Percentiles rank a stretch among this genome's conserved stretches.
These are phyloP conservation scores for Malachius bipustulatus DNA, from an alignment of 2,888 invertebrate genomes.

Conservation along the genomic window DNA sequence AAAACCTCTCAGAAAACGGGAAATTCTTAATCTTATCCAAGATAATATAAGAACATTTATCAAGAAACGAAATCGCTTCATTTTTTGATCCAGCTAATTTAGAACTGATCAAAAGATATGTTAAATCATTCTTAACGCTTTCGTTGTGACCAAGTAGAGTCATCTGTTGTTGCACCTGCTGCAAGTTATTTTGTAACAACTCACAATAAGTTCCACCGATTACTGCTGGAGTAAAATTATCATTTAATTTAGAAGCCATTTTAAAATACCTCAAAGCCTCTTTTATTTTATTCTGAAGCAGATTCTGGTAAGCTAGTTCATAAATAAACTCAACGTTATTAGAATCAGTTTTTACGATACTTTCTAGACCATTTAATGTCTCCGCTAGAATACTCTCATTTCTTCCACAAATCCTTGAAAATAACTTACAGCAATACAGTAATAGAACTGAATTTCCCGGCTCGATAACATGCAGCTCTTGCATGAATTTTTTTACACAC, in stretches of 20 bases:
- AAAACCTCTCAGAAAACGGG: conserved; percentile 64
- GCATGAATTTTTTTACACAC: conserved; percentile 55
- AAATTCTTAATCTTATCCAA: conserved; percentile 41
- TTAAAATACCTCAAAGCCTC: conserved; percentile 59
- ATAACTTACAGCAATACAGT: conserved; percentile 57
- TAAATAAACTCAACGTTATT: conserved; percentile 60
- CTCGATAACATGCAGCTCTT: conserved; percentile 59
- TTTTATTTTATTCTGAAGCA: conserved; percentile 59
- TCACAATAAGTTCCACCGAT: conserved; percentile 77
- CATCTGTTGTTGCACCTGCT: conserved; percentile 72
- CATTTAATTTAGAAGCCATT: conserved; percentile 72
- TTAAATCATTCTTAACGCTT: conserved; percentile 51
- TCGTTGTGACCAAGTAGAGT: conserved; percentile 75
- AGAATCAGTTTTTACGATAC: conserved; percentile 58
- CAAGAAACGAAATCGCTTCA: conserved; percentile 46
- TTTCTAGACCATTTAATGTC: conserved; percentile 66
- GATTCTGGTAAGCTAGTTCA: conserved; percentile 72
- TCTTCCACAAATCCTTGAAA: conserved; percentile 58
- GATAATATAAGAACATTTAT: conserved; percentile 49
- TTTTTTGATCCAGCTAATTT: conserved; percentile 46
- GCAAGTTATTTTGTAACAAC: conserved; percentile 57
- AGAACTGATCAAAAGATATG: conserved; percentile 56
- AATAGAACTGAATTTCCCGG: conserved; percentile 62
- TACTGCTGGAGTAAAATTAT: conserved; percentile 66
- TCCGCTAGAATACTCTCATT: conserved; percentile 57